Evolutionary conservation across 1,140 invertebrate species (phyloP).

Genomic region (Archegozetes longisetosus): DNA sequence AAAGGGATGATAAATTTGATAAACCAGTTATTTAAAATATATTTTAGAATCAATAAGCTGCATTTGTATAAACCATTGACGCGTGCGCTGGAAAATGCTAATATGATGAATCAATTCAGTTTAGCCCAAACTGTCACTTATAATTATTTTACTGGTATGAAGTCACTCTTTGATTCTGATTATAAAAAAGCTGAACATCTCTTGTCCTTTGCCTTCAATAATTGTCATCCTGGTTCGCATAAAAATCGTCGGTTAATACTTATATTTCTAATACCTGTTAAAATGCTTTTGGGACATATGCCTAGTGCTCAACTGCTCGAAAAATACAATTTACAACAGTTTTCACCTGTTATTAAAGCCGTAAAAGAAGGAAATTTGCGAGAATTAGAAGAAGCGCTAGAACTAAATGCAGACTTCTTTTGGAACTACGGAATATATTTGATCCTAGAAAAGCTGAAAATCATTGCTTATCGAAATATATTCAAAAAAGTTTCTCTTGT

Average conservation of each 20-base stretch:
- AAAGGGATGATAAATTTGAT: constrained; percentile 89
- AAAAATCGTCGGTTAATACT: constrained; percentile 87
- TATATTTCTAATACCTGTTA: constrained; percentile 90
- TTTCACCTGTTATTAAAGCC: constrained; percentile 67
- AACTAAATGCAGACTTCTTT: constrained; percentile 73
- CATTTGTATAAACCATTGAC: constrained; percentile 93
- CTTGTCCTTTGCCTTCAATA: constrained; percentile 78
- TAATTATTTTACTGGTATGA: constrained; percentile 88
- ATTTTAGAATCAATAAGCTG: constrained; percentile 80
- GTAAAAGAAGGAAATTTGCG: constrained; percentile 69
- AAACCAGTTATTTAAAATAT: constrained; percentile 94
- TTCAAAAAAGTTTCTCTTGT: constrained; percentile 87
- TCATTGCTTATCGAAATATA: constrained; percentile 85
- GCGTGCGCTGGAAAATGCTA: constrained; percentile 79
- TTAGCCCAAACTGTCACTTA: constrained; percentile 72
- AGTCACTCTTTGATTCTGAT: constrained; percentile 95
- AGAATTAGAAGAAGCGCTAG: constrained; percentile 65
- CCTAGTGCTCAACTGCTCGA: constrained; percentile 57
- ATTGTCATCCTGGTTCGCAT: constrained; percentile 59
- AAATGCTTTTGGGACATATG: constrained; percentile 87
- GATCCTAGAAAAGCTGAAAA: constrained; percentile 88
- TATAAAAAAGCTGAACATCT: constrained; percentile 82
- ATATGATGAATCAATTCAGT: constrained; percentile 67
- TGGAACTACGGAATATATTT: constrained; percentile 90
- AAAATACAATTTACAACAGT: constrained; percentile 79